Conservation (phyloP, 2,797 vertebrate species). For the Xiphorhynchus erythropygius region DNA sequence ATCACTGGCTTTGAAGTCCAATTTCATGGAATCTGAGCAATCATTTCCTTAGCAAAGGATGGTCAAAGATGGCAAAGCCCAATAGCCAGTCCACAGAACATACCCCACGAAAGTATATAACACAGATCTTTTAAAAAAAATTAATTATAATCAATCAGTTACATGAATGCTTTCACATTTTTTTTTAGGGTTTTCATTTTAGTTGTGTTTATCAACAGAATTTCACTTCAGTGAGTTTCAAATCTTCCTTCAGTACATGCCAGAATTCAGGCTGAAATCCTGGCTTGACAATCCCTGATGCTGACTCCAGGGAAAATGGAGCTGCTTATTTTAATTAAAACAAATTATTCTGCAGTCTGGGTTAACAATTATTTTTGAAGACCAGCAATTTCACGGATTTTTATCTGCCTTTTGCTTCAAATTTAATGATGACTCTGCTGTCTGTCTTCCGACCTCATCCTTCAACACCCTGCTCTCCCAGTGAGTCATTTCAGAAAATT, state of each 20-base stretch:
- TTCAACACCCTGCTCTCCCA: neutral
- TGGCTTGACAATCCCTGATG: neutral
- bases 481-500: constrained; percentile 29
- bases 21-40: neutral
- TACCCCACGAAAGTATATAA: neutral
- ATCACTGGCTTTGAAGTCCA: neutral
- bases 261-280: neutral
- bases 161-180: neutral
- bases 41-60: neutral
- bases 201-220: neutral
- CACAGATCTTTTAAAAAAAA: neutral
- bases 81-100: neutral
- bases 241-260: neutral
- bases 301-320: constrained; percentile 18
- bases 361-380: neutral
- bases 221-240: neutral
- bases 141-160: neutral
- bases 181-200: neutral
- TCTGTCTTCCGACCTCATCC: neutral
- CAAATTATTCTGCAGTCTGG: neutral
- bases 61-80: neutral
- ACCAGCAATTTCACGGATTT: neutral
- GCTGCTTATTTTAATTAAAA: neutral
- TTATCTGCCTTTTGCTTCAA: neutral
- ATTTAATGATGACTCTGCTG: constrained; percentile 19